These are phyloP conservation scores for Hypercompe scribonia DNA, from an alignment of 2,888 invertebrate genomes.

Conservation along the genomic window DNA sequence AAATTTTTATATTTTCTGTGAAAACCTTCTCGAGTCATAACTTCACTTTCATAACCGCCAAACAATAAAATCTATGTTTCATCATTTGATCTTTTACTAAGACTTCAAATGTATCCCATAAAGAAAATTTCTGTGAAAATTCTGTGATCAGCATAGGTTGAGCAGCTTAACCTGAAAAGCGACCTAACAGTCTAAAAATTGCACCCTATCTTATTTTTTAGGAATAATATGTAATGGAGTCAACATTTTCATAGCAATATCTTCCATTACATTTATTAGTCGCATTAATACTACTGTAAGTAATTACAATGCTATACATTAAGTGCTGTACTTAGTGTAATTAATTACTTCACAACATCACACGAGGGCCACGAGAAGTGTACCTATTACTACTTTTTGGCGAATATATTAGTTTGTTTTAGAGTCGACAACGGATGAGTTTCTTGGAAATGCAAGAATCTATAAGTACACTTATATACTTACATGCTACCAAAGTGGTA, in stretches of 20 bases:
- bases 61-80: too few relatives aligned
- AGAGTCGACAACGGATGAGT: neutral
- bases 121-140: too few relatives aligned
- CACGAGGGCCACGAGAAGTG: neutral
- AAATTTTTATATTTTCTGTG: too few relatives aligned
- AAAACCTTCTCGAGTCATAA: too few relatives aligned
- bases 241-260: neutral
- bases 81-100: too few relatives aligned
- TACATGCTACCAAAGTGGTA: neutral
- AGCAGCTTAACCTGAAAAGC: too few relatives aligned
- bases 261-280: neutral
- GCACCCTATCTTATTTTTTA: too few relatives aligned
- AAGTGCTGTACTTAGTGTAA: slow-evolving; percentile 15
- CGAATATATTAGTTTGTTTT: neutral
- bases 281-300: neutral
- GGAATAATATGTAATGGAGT: neutral
- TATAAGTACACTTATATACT: neutral
- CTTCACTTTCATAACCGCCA: too few relatives aligned
- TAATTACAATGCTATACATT: slow-evolving; percentile 2
- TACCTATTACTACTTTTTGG: neutral
- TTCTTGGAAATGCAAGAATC: neutral
- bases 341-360: slow-evolving; percentile 33
- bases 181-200: too few relatives aligned
- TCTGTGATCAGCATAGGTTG: too few relatives aligned
- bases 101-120: too few relatives aligned